phyloP scores from a whole-genome alignment of 2,888 invertebrate species.

The Galeopsomyia nigrocyanea region DNA sequence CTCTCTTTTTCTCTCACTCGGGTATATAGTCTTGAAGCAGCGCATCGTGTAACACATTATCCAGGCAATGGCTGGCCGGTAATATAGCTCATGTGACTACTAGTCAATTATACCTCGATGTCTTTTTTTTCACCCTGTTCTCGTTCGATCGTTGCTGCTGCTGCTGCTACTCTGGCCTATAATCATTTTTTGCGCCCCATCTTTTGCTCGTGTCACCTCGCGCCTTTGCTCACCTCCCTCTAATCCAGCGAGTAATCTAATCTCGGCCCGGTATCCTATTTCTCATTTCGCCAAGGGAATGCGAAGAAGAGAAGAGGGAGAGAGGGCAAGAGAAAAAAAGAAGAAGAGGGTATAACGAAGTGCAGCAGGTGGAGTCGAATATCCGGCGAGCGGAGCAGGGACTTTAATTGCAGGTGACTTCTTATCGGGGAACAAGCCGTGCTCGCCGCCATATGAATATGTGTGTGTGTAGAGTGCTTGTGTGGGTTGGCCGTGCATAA shows the following conservation, averaged over 20 bases:
- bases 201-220: slow-evolving; percentile 16
- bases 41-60: slow-evolving; percentile 24
- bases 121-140: background rate
- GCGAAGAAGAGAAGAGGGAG: slow-evolving; percentile 23
- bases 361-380: slow-evolving; percentile 53
- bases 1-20: background rate
- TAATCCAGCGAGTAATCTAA: slow-evolving; percentile 36
- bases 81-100: background rate
- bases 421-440: slow-evolving; percentile 47
- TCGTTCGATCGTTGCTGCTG: slow-evolving; percentile 10
- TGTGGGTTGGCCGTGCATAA: background rate
- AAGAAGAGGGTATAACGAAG: slow-evolving; percentile 33
- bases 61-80: background rate
- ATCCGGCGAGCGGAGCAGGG: slow-evolving; percentile 47
- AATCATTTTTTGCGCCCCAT: slow-evolving; percentile 41
- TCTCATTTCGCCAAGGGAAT: slow-evolving; percentile 36
- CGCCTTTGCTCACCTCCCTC: slow-evolving; percentile 9
- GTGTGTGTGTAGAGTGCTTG: background rate
- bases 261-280: slow-evolving; percentile 39
- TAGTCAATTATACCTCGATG: slow-evolving; percentile 26
- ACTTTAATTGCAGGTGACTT: slow-evolving; percentile 51
- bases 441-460: background rate
- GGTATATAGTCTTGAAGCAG: background rate
- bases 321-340: slow-evolving; percentile 19
- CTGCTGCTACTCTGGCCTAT: slow-evolving; percentile 24